Percentiles rank a stretch among this genome's conserved stretches.
phyloP scores from a whole-genome alignment of 2,888 invertebrate genomes.

The Tuberolachnus salignus region DNA sequence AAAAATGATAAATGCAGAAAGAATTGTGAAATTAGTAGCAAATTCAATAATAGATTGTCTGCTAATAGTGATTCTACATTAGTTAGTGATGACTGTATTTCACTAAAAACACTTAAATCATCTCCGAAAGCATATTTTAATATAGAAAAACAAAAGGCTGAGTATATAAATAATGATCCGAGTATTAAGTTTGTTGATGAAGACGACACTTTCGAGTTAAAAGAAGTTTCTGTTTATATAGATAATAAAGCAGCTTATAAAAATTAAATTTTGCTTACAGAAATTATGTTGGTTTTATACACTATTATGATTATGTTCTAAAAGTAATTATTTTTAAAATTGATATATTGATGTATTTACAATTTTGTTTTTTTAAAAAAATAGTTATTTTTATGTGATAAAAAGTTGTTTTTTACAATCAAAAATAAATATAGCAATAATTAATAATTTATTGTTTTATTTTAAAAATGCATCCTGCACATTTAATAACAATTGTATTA shows the following conservation, averaged over 20 bases:
- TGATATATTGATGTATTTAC: neutral
- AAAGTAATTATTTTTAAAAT: neutral
- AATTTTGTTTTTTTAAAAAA: conserved; percentile 2
- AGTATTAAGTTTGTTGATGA: conserved; percentile 78
- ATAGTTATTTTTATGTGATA: conserved; percentile 1
- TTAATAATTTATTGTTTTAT: neutral
- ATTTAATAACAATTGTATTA: too few species aligned
- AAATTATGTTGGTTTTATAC: neutral
- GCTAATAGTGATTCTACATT: conserved; percentile 41
- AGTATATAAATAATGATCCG: conserved; percentile 66
- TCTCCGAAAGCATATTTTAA: conserved; percentile 64
- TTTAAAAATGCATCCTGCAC: too few species aligned
- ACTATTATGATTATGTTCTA: neutral
- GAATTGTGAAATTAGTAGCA: conserved; percentile 45
- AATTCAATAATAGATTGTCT: conserved; percentile 25
- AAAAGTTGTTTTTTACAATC: conserved; percentile 5
- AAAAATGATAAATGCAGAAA: conserved; percentile 38
- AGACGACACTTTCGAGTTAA: conserved; percentile 65
- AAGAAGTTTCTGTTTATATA: conserved; percentile 46
- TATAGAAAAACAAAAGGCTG: conserved; percentile 56
- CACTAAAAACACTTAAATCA: conserved; percentile 67
- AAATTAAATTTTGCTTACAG: neutral
- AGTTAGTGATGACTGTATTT: conserved; percentile 35
- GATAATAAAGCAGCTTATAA: conserved; percentile 25
- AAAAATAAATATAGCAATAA: neutral